Conservation (phyloP, 2,113 vertebrate species). For the Antidorcas marsupialis region DNA sequence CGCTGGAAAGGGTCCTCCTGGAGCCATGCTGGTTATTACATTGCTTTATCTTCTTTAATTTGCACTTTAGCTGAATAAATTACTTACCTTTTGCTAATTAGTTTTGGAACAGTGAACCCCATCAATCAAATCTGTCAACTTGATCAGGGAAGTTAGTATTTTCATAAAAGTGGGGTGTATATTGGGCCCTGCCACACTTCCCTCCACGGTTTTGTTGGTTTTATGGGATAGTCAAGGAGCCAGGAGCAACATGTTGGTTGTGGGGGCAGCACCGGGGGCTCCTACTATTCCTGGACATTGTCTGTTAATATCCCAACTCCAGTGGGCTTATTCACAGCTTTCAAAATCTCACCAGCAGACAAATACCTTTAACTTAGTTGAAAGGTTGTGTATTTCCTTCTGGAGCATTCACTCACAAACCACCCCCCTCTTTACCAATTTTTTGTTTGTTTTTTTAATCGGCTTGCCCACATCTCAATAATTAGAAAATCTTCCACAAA, state of each 20-base stretch:
- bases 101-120: neutral
- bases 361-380: constrained; percentile 28
- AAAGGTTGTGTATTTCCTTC: constrained; percentile 64
- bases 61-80: neutral
- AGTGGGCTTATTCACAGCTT: constrained; percentile 10
- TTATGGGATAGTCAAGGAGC: constrained; percentile 31
- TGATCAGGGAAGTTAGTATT: constrained; percentile 15
- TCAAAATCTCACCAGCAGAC: constrained; percentile 70
- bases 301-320: constrained; percentile 25
- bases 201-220: neutral
- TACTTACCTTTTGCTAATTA: constrained; percentile 47
- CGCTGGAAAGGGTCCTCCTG: neutral
- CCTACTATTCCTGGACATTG: constrained; percentile 56
- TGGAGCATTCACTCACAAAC: constrained; percentile 35
- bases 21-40: neutral
- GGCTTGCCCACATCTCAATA: constrained; percentile 57
- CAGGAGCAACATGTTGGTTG: neutral
- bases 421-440: neutral
- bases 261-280: neutral
- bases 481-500: constrained; percentile 76
- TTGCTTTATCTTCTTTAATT: constrained; percentile 8
- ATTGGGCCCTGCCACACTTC: neutral
- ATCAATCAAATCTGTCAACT: constrained; percentile 36
- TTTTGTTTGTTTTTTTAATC: constrained; percentile 55
- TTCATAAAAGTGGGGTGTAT: constrained; percentile 39